Evolutionary conservation across 2,797 vertebrate species (phyloP).

Genomic region (Macroramphosus scolopax): DNA sequence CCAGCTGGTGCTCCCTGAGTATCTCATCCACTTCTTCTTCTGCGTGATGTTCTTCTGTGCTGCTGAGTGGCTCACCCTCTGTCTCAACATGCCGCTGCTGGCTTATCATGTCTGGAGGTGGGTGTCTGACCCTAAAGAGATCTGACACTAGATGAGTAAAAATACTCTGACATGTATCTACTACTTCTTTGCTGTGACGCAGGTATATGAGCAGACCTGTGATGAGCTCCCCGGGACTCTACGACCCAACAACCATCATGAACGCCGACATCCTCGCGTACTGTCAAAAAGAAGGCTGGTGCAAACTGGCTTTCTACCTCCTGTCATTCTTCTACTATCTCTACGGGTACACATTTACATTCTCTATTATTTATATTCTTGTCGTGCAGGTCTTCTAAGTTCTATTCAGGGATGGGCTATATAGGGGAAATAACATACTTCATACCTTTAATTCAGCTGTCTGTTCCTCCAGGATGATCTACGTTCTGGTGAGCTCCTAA

Average conservation of each 20-base stretch:
- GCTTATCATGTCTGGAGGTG: constrained; percentile 99
- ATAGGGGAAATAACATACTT: too few relatives aligned
- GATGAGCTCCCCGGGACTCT: constrained; percentile 97
- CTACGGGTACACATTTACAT: constrained; percentile 83
- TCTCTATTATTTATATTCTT: too few relatives aligned
- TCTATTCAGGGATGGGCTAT: too few relatives aligned
- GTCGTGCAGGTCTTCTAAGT: too few relatives aligned
- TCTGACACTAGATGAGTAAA: too few relatives aligned
- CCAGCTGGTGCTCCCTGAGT: constrained; percentile 98
- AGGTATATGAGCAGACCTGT: constrained; percentile 87
- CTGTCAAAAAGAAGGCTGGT: constrained; percentile 99
- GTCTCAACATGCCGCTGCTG: constrained; percentile 94
- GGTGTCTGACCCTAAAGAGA: constrained; percentile 15
- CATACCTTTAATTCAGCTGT: too few relatives aligned
- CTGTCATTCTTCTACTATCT: constrained; percentile 99
- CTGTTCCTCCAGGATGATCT: constrained; percentile 89
- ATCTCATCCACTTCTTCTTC: constrained; percentile 99
- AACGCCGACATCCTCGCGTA: constrained; percentile 98
- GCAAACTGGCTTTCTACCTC: constrained; percentile 98
- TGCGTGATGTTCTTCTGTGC: constrained; percentile 99
- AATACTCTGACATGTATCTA: too few relatives aligned
- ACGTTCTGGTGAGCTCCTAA: constrained; percentile 99
- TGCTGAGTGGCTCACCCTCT: constrained; percentile 96
- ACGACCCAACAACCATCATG: constrained; percentile 99
- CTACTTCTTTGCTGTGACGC: not conserved